Evolutionary conservation across 2,113 vertebrate genomes (phyloP).

Genomic region (Ptyas mucosa): DNA sequence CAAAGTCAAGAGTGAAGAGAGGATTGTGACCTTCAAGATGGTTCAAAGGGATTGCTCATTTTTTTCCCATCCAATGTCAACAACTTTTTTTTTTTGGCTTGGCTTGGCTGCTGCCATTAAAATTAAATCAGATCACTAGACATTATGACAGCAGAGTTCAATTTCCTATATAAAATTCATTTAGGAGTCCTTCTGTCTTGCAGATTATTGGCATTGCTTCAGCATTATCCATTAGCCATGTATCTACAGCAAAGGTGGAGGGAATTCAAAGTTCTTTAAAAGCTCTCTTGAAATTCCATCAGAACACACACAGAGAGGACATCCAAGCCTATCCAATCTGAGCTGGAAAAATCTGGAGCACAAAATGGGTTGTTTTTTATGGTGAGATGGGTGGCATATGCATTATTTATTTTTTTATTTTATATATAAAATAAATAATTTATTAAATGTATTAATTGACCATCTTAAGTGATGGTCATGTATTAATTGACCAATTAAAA

Average conservation of each 20-base stretch:
- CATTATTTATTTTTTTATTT: not conserved
- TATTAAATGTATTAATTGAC: not conserved
- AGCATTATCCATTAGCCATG: not conserved
- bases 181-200: not conserved
- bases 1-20: conserved; percentile 10
- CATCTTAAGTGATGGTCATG: too few species aligned
- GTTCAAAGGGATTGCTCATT: conserved; percentile 13
- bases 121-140: conserved; percentile 7
- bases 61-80: not conserved
- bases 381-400: not conserved
- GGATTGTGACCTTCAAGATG: not conserved
- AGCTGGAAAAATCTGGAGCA: not conserved
- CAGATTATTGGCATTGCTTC: not conserved
- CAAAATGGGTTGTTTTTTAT: not conserved
- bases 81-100: not conserved
- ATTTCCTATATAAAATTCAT: not conserved
- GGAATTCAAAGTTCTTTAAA: not conserved
- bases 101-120: not conserved
- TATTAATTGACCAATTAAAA: not conserved
- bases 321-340: not conserved
- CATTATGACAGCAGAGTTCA: not conserved
- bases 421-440: not conserved
- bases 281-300: not conserved
- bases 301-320: not conserved
- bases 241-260: not conserved